Evolutionary conservation across 2,797 vertebrate species (phyloP).

Genomic region (Megaceryle alcyon): DNA sequence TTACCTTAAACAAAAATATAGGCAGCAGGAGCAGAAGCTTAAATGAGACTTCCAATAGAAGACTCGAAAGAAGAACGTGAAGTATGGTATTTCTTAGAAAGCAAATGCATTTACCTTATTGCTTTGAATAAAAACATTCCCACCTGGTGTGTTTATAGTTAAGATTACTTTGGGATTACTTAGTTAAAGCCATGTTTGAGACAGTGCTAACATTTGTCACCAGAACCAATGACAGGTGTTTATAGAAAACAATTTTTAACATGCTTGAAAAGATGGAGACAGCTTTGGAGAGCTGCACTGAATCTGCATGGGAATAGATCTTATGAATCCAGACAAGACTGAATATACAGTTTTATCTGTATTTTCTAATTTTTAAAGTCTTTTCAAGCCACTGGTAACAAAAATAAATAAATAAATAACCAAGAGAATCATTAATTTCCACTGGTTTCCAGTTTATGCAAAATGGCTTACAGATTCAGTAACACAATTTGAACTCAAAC

Average conservation of each 20-base stretch:
- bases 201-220: background rate
- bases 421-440: background rate
- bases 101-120: background rate
- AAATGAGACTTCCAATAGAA: background rate
- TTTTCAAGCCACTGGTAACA: background rate
- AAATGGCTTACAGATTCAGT: background rate
- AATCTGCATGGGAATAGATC: background rate
- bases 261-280: background rate
- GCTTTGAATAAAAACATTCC: background rate
- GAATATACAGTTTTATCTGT: background rate
- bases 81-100: background rate
- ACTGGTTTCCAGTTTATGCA: background rate
- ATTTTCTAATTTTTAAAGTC: background rate
- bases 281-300: background rate
- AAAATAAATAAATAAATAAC: background rate
- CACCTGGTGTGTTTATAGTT: background rate
- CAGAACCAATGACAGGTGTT: constrained; percentile 5
- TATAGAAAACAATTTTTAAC: constrained; percentile 14
- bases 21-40: background rate
- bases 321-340: background rate
- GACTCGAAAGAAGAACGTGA: background rate
- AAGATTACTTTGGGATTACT: background rate
- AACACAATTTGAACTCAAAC: background rate
- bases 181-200: background rate
- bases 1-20: background rate